A percentile compares a stretch with the other conserved stretches of the same genome.
Conservation (phyloP, 1,140 invertebrate genomes). For the Magallana ariakensis region DNA sequence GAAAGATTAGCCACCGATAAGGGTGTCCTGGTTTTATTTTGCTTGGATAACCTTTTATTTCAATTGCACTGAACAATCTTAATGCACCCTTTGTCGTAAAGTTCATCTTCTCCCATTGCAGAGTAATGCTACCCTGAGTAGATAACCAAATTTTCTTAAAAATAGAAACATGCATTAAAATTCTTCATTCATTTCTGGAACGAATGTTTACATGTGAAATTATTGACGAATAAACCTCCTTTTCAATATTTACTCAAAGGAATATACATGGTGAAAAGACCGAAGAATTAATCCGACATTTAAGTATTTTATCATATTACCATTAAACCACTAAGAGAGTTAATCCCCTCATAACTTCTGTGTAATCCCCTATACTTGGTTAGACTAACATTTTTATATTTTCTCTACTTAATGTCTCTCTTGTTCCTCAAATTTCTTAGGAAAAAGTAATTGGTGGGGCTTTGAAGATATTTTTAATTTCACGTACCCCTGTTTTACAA, state of each 20-base stretch:
- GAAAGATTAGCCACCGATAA: neutral
- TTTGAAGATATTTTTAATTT: neutral
- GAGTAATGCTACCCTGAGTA: too few relatives aligned
- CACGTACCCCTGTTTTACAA: neutral
- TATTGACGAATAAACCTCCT: neutral
- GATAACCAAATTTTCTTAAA: too few relatives aligned
- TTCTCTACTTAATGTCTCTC: neutral
- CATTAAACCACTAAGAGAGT: conserved; percentile 6
- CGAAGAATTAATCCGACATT: neutral
- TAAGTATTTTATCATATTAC: conserved; percentile 22
- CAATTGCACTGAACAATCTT: too few relatives aligned
- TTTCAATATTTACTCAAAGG: neutral
- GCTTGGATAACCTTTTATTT: neutral
- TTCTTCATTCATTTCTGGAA: neutral
- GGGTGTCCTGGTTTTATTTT: neutral
- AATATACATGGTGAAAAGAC: neutral
- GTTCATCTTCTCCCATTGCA: too few relatives aligned
- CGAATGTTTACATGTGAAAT: neutral
- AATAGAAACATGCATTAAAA: too few relatives aligned
- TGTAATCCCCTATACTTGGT: neutral
- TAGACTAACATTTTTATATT: neutral
- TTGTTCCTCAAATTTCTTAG: neutral
- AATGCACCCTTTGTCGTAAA: too few relatives aligned
- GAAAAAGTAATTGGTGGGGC: neutral
- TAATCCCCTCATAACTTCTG: neutral